A percentile compares a stretch with the other conserved stretches of the same genome.
Conservation (phyloP, 2,797 vertebrate species). For the Mormyrops boulengeri region DNA sequence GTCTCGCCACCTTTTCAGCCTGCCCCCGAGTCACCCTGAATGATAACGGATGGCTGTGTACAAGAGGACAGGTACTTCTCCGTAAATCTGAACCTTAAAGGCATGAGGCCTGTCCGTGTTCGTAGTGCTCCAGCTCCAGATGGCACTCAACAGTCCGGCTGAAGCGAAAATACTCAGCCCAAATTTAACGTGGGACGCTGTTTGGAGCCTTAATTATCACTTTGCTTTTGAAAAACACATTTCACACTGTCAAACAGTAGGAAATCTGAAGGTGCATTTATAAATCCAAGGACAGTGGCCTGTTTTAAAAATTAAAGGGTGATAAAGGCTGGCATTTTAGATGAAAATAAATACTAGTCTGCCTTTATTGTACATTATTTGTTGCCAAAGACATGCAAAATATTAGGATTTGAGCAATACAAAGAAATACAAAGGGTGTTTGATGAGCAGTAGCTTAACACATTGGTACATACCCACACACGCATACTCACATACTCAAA, state of each 20-base stretch:
- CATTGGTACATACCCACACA: background rate
- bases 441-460: background rate
- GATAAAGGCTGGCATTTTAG: background rate
- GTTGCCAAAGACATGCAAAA: background rate
- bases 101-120: background rate
- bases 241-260: background rate
- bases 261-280: background rate
- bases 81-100: background rate
- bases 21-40: background rate
- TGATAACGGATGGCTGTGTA: background rate
- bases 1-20: background rate
- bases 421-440: background rate
- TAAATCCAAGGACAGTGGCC: background rate
- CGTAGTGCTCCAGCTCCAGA: background rate
- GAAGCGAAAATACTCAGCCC: background rate
- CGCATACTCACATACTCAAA: background rate
- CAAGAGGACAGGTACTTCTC: background rate
- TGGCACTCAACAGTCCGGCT: background rate
- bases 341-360: background rate
- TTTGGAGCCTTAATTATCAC: background rate
- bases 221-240: slow-evolving; percentile 7
- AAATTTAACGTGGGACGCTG: background rate
- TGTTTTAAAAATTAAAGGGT: background rate
- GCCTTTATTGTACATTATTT: background rate
- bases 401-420: background rate